Evolutionary conservation across 2,113 vertebrate genomes (phyloP).

Genomic region (Petrocephalus zakoni): DNA sequence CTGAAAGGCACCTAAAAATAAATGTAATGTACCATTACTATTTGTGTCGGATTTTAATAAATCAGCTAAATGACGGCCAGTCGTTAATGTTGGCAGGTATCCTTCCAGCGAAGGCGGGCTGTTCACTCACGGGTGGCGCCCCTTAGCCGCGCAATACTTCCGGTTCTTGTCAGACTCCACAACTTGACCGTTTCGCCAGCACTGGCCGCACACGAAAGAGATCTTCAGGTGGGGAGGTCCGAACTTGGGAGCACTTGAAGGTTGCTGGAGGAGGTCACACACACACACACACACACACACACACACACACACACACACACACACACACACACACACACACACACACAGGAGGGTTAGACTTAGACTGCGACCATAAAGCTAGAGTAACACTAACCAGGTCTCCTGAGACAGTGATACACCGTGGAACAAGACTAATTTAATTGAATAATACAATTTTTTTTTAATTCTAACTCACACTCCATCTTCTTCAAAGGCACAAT

Average conservation of each 20-base stretch:
- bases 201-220: conserved; percentile 92
- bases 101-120: too few species aligned
- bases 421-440: not conserved
- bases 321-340: not conserved
- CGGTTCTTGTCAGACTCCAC: conserved; percentile 91
- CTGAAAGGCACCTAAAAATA: not conserved
- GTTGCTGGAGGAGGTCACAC: conserved; percentile 40
- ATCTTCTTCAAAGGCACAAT: not conserved
- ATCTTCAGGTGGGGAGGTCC: conserved; percentile 86
- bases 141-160: conserved; percentile 94
- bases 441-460: not conserved
- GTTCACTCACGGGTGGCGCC: conserved; percentile 85
- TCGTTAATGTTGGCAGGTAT: not conserved
- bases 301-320: not conserved
- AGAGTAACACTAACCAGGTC: not conserved
- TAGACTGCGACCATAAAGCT: not conserved
- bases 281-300: not conserved
- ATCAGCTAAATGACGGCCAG: not conserved
- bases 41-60: not conserved
- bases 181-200: conserved; percentile 91
- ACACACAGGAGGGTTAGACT: not conserved
- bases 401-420: not conserved
- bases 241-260: conserved; percentile 64
- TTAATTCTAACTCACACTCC: not conserved
- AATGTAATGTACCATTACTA: not conserved